Conservation (phyloP, 2,888 invertebrate genomes). For the Xiphydria camelus region DNA sequence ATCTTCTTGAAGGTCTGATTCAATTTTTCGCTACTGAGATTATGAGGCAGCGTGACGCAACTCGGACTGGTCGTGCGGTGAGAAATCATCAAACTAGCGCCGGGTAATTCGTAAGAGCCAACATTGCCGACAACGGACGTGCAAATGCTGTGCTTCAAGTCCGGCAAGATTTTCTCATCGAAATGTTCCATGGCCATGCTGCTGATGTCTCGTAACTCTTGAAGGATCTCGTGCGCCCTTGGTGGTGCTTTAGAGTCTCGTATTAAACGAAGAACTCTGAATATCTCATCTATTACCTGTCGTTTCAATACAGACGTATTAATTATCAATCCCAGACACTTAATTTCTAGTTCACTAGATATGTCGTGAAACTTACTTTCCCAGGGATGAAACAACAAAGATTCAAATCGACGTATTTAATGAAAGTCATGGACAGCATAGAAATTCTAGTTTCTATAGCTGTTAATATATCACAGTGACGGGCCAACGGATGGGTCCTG, state of each 20-base stretch:
- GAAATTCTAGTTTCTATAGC: constrained; percentile 90
- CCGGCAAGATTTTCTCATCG: constrained; percentile 81
- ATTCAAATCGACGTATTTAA: constrained; percentile 82
- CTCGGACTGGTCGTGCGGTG: constrained; percentile 36
- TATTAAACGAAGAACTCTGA: constrained; percentile 72
- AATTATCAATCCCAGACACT: not conserved
- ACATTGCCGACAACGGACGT: constrained; percentile 44
- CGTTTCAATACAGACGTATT: constrained; percentile 7
- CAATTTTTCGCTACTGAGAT: constrained; percentile 42
- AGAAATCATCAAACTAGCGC: constrained; percentile 46
- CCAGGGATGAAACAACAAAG: constrained; percentile 93
- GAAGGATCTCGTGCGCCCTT: constrained; percentile 81
- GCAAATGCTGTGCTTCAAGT: constrained; percentile 54
- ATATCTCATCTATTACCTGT: constrained; percentile 87
- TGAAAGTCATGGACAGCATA: constrained; percentile 90
- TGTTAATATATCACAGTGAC: constrained; percentile 88
- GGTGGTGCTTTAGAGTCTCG: constrained; percentile 68
- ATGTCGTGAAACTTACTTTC: constrained; percentile 66
- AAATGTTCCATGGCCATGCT: constrained; percentile 97
- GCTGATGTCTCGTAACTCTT: constrained; percentile 88
- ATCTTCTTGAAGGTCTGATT: constrained; percentile 50
- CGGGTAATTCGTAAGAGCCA: constrained; percentile 20
- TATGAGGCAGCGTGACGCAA: constrained; percentile 26
- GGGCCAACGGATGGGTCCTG: constrained; percentile 78
- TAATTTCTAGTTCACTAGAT: not conserved